Evolutionary conservation across 2,888 invertebrate genomes (phyloP), one percentile per base, ranked within the genome.

Genomic region (Pollenia amentaria): DNA sequence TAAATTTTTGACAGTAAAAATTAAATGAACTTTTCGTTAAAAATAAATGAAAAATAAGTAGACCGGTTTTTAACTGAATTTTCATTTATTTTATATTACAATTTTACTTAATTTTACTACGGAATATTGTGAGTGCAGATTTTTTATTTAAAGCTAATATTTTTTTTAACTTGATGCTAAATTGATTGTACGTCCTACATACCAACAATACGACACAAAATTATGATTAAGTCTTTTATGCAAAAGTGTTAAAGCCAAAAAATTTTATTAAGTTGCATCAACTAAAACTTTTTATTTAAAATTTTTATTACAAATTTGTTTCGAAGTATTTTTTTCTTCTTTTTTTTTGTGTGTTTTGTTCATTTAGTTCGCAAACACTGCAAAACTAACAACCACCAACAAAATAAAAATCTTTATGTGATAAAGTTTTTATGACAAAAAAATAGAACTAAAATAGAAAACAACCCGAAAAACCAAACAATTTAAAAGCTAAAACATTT

Each of bases 161-260:
- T 29, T 29, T 29, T 4, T 29, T 6, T 29, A 29, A 29, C 29
- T 29, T 29, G 6, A 29, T 6, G 29, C 29, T 29, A 29, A 29
- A 29, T 29, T 29, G 29, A 29, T 29, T 29, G 29, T 21, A 10
- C 14, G 29, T 8, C 29, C 2, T 29, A 38, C 29, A 14, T 29
- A 12, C 0, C 6, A 4, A 14, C 9, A 44, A 14, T 44, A 53
- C 3, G 8, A 42, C 29, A 29, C 11, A 64, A 78, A 69, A 78
- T 55, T 67, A 69, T 80, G 29, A 40, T 69, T 14, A 51, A 53
- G 42, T 46, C 51, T 60, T 79, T 83, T 87, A 83, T 83, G 65
- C 46, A 76, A 76, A 83, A 86, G 86, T 83, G 85, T 75, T 48
- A 82, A 85, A 83, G 78, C 78, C 53, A 83, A 84, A 69, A 84